Evolutionary conservation across 2,888 invertebrate genomes (phyloP).

Genomic region (Mythimna loreyi): DNA sequence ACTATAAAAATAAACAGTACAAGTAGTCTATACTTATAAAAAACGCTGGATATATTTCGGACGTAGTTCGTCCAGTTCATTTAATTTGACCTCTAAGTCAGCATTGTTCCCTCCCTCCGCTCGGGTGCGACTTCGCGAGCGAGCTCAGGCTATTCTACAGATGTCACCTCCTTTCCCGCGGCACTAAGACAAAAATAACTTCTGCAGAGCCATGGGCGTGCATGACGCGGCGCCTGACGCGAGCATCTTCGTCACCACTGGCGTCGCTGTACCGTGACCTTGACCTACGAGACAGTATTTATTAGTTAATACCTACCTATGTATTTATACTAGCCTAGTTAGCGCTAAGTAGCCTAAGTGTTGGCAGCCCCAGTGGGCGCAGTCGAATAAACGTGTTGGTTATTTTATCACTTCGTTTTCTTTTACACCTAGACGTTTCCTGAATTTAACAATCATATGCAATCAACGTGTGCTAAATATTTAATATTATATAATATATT

Average conservation of each 20-base stretch:
- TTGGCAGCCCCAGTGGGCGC: slow-evolving; percentile 56
- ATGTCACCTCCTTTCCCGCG: too few species aligned
- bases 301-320: slow-evolving; percentile 66
- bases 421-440: neutral
- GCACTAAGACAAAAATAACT: neutral
- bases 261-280: slow-evolving; percentile 55
- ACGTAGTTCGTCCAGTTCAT: neutral
- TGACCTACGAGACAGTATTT: slow-evolving; percentile 73
- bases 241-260: neutral
- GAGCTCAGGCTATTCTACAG: neutral
- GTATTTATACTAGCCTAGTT: slow-evolving; percentile 69
- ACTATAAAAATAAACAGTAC: too few species aligned
- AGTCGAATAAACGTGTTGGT: slow-evolving; percentile 71
- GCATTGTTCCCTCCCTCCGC: neutral
- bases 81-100: neutral
- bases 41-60: neutral
- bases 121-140: too few species aligned
- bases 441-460: neutral
- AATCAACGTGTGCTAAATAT: neutral
- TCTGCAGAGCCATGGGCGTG: slow-evolving; percentile 33
- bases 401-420: slow-evolving; percentile 55
- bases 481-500: too few species aligned
- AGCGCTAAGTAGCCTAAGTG: slow-evolving; percentile 60
- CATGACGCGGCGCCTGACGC: slow-evolving; percentile 24
- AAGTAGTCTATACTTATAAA: neutral